Evolutionary conservation across 1,140 invertebrate species (phyloP).

Genomic region (Maconellicoccus hirsutus): DNA sequence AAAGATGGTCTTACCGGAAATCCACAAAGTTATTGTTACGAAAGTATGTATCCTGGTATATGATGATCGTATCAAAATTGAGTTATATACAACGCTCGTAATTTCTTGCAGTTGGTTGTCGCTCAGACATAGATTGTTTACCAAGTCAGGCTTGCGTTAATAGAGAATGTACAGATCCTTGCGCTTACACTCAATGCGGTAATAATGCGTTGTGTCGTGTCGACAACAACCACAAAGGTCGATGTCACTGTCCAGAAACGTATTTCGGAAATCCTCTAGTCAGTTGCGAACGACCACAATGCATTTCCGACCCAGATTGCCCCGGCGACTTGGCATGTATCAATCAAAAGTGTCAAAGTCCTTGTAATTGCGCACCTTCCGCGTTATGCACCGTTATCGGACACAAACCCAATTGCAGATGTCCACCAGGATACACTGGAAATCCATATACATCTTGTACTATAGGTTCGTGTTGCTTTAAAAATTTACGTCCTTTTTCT

Average conservation of each 20-base stretch:
- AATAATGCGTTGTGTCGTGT: conserved; percentile 61
- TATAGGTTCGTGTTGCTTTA: conserved; percentile 38
- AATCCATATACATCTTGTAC: conserved; percentile 57
- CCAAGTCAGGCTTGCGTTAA: conserved; percentile 72
- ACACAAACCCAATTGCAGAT: conserved; percentile 64
- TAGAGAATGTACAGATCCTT: conserved; percentile 68
- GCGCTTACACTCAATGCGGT: conserved; percentile 68
- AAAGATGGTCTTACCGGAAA: conserved; percentile 72
- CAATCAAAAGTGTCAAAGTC: conserved; percentile 61
- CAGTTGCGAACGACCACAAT: conserved; percentile 65
- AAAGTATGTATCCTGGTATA: conserved; percentile 51
- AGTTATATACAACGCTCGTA: not conserved
- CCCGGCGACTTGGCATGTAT: conserved; percentile 59
- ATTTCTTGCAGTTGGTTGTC: conserved; percentile 61
- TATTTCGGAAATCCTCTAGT: conserved; percentile 63
- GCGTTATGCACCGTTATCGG: conserved; percentile 64
- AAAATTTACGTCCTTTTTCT: not conserved
- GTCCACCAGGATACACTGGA: conserved; percentile 67
- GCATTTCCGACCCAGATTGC: conserved; percentile 57
- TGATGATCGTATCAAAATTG: not conserved
- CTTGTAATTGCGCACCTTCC: conserved; percentile 57
- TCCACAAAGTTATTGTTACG: conserved; percentile 61
- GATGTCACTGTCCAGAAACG: conserved; percentile 64
- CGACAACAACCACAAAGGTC: conserved; percentile 55
- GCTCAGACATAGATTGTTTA: conserved; percentile 70